These are phyloP conservation scores for Drosophila trichaetosa DNA, from an alignment of 2,888 invertebrate genomes.

Conservation along the genomic window DNA sequence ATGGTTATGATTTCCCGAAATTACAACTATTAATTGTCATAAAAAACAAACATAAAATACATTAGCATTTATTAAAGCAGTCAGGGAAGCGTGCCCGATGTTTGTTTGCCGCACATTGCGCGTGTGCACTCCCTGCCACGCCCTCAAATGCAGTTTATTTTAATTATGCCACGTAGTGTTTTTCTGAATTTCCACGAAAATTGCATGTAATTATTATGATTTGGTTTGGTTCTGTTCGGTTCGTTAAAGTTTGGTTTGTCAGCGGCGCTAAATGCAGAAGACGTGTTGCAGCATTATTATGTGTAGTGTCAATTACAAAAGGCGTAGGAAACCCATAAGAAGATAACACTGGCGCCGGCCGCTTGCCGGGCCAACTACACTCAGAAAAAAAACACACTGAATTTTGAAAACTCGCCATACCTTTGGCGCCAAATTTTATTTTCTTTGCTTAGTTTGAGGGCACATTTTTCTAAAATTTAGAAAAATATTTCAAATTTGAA, in stretches of 20 bases:
- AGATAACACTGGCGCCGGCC: constrained; percentile 57
- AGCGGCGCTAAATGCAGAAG: constrained; percentile 43
- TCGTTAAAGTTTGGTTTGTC: constrained; percentile 43
- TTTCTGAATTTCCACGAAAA: constrained; percentile 78
- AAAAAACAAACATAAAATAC: constrained; percentile 62
- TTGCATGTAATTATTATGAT: constrained; percentile 62
- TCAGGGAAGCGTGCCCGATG: constrained; percentile 69
- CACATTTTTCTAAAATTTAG: neutral
- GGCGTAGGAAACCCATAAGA: constrained; percentile 11
- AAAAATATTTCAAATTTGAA: neutral
- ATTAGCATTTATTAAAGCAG: constrained; percentile 74
- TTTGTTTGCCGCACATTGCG: constrained; percentile 27
- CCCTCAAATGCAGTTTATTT: constrained; percentile 44
- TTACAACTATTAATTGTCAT: constrained; percentile 76
- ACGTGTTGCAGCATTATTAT: constrained; percentile 53
- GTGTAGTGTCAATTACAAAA: constrained; percentile 29
- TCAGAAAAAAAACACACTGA: neutral
- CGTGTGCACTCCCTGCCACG: constrained; percentile 19
- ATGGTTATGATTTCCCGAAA: constrained; percentile 77
- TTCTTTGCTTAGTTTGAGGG: too few species aligned
- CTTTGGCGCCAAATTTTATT: neutral
- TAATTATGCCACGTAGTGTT: constrained; percentile 78
- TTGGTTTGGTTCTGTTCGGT: constrained; percentile 22
- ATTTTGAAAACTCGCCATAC: neutral
- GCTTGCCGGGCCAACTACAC: constrained; percentile 5